phyloP scores from a whole-genome alignment of 2,888 invertebrate genomes.

The Drosophila pseudotalamancana region DNA sequence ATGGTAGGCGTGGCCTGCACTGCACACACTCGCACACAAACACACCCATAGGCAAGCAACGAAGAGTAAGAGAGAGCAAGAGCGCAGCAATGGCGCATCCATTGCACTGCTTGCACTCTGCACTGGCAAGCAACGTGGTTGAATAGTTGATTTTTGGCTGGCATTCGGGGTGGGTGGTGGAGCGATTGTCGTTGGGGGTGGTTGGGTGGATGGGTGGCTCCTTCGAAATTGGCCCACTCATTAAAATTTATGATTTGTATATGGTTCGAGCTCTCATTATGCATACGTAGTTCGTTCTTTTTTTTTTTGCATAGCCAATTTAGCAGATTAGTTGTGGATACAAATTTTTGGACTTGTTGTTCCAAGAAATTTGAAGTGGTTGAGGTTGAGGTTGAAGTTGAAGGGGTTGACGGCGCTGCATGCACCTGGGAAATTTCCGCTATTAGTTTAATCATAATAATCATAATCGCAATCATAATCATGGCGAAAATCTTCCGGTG shows the following conservation, averaged over 20 bases:
- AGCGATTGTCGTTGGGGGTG: background rate
- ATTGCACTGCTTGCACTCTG: constrained; percentile 61
- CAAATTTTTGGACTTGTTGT: constrained; percentile 52
- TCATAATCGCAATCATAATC: constrained; percentile 74
- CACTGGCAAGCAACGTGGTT: constrained; percentile 37
- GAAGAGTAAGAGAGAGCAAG: constrained; percentile 35
- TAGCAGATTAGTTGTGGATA: constrained; percentile 75
- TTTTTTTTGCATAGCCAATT: constrained; percentile 62
- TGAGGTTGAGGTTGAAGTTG: constrained; percentile 4
- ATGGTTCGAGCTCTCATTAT: constrained; percentile 72
- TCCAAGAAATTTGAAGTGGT: constrained; percentile 41
- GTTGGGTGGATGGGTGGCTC: background rate
- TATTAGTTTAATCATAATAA: constrained; percentile 71
- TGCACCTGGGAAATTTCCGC: constrained; percentile 66
- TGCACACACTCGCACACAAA: no score
- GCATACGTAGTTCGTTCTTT: constrained; percentile 61
- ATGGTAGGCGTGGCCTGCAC: constrained; percentile 50
- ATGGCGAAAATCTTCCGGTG: constrained; percentile 72
- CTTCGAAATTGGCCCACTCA: constrained; percentile 64
- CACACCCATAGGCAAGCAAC: background rate
- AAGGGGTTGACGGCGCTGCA: constrained; percentile 26
- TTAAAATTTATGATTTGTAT: constrained; percentile 79
- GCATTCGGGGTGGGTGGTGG: background rate
- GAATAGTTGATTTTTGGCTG: constrained; percentile 4
- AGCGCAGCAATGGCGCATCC: constrained; percentile 57